Evolutionary conservation across 2,113 vertebrate species (phyloP).

Genomic region (Dromiciops gliroides): DNA sequence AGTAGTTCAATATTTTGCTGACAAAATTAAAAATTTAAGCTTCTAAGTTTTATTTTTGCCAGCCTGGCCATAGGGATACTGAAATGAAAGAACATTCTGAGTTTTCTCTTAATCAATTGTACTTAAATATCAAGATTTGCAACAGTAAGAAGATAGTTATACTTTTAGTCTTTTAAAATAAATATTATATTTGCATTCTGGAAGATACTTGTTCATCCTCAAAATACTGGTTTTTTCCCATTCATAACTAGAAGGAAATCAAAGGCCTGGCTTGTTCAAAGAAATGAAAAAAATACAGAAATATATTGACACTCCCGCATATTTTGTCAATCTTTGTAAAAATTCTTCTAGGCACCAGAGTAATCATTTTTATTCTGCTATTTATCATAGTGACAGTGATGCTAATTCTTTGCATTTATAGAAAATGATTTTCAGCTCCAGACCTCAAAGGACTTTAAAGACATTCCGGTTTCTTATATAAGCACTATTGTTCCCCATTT

Average conservation of each 20-base stretch:
- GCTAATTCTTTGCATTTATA: background rate
- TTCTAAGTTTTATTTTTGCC: conserved; percentile 40
- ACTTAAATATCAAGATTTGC: conserved; percentile 14
- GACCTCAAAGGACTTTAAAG: background rate
- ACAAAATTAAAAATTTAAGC: conserved; percentile 49
- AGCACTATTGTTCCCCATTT: conserved; percentile 19
- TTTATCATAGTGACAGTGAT: background rate
- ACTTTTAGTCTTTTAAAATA: conserved; percentile 8
- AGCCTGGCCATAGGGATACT: background rate
- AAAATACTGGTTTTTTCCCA: background rate
- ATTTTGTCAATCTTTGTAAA: background rate
- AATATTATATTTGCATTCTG: background rate
- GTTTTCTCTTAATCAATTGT: conserved; percentile 30
- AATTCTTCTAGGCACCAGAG: background rate
- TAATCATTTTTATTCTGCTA: background rate
- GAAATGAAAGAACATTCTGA: background rate
- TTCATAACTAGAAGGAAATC: background rate
- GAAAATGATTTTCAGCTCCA: conserved; percentile 9
- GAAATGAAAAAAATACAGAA: background rate
- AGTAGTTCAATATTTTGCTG: conserved; percentile 57
- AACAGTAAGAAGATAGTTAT: background rate
- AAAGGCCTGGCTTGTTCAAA: background rate
- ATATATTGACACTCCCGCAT: background rate
- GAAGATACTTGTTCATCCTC: conserved; percentile 9
- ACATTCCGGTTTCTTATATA: background rate